phyloP scores from a whole-genome alignment of 2,113 vertebrate genomes.

The Peromyscus polionotus region DNA sequence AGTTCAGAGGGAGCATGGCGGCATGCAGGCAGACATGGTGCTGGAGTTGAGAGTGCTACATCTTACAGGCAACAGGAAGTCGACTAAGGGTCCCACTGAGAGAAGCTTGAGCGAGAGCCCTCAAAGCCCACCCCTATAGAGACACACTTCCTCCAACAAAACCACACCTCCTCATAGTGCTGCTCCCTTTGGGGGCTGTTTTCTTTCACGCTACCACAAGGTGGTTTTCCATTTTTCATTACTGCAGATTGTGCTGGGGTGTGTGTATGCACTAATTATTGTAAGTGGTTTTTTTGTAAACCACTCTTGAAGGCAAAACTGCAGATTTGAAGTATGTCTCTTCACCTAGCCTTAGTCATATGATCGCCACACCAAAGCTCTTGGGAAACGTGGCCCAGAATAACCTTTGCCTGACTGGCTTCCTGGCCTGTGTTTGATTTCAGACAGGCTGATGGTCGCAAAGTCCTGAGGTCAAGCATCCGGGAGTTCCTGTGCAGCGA shows the following conservation, averaged over 20 bases:
- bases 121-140: neutral
- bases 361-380: neutral
- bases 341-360: neutral
- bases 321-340: neutral
- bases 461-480: conserved; percentile 96
- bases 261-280: accelerated
- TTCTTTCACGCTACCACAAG: neutral
- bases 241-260: accelerated
- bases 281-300: neutral
- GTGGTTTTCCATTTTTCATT: neutral
- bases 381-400: neutral
- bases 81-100: neutral
- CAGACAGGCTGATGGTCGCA: conserved; percentile 96
- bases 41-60: neutral
- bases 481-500: conserved; percentile 99
- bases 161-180: neutral
- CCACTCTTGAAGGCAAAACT: neutral
- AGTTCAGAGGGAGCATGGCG: neutral
- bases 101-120: neutral
- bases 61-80: neutral
- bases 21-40: neutral
- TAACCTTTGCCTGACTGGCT: accelerated
- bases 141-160: neutral
- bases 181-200: neutral
- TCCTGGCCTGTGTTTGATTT: neutral